These are phyloP conservation scores for Mamestra brassicae DNA, from an alignment of 2,888 invertebrate genomes.

Conservation along the genomic window DNA sequence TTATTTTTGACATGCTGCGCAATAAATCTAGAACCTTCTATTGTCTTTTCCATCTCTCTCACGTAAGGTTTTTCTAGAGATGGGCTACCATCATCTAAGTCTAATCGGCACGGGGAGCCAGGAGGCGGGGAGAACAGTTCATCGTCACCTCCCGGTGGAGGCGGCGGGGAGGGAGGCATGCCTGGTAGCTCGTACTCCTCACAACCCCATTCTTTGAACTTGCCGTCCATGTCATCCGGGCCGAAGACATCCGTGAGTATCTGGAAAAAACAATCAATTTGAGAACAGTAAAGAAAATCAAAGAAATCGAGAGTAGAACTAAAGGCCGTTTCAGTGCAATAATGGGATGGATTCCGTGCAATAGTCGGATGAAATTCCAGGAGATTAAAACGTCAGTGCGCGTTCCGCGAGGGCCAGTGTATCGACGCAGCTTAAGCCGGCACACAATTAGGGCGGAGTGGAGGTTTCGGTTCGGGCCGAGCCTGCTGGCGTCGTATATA, in stretches of 20 bases:
- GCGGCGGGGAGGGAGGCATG: constrained; percentile 93
- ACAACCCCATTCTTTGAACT: constrained; percentile 90
- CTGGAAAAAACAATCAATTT: constrained; percentile 78
- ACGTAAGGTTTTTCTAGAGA: constrained; percentile 95
- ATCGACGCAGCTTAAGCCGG: constrained; percentile 85
- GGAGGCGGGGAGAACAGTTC: constrained; percentile 96
- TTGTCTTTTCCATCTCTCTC: constrained; percentile 97
- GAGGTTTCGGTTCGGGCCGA: constrained; percentile 84
- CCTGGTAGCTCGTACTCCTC: constrained; percentile 94
- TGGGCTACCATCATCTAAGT: constrained; percentile 93
- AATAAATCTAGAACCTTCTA: constrained; percentile 98
- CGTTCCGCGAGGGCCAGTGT: constrained; percentile 77
- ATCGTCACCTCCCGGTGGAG: constrained; percentile 95
- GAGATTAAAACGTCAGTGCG: constrained; percentile 82
- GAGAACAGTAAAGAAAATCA: constrained; percentile 24
- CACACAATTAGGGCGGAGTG: constrained; percentile 88
- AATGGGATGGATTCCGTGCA: constrained; percentile 26
- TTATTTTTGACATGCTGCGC: constrained; percentile 98
- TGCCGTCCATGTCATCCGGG: constrained; percentile 90
- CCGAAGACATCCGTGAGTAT: constrained; percentile 95
- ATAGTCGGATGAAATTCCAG: constrained; percentile 69
- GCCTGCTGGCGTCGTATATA: constrained; percentile 87
- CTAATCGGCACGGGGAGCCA: constrained; percentile 91
- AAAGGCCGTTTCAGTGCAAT: constrained; percentile 55
- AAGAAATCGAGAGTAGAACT: constrained; percentile 39